Conservation (phyloP, 2,888 invertebrate genomes). For the Eilema griseolum region DNA sequence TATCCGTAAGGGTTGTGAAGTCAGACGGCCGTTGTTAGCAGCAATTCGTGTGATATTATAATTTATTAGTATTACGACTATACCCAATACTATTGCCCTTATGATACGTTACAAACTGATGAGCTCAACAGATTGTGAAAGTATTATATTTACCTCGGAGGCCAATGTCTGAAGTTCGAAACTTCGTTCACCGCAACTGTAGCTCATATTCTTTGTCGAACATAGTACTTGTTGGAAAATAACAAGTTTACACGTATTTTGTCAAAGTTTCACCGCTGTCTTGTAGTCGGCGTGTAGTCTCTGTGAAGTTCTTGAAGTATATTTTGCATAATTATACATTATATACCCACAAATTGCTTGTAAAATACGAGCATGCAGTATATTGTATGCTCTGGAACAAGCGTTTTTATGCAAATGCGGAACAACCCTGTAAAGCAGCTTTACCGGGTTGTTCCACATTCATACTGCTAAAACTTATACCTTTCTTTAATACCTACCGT, state of each 20-base stretch:
- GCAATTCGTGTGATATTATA: not conserved
- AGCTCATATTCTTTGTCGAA: not conserved
- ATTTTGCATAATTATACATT: conserved; percentile 16
- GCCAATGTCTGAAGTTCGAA: not conserved
- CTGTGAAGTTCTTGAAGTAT: conserved; percentile 12
- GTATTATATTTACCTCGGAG: not conserved
- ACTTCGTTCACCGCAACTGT: conserved; percentile 3
- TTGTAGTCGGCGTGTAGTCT: conserved; percentile 12
- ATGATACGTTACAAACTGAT: not conserved
- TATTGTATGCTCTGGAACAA: not conserved
- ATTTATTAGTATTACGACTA: too few species aligned
- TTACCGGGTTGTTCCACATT: too few species aligned
- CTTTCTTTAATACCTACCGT: too few species aligned
- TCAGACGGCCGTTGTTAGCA: too few species aligned
- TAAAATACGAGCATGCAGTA: not conserved
- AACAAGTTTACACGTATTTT: conserved; percentile 22
- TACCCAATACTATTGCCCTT: too few species aligned
- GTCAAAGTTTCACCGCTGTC: conserved; percentile 16
- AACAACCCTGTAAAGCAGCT: not conserved
- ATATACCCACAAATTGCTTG: not conserved
- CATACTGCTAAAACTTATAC: not conserved
- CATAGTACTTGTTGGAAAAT: conserved; percentile 10
- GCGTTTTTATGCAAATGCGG: too few species aligned
- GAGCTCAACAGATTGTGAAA: not conserved
- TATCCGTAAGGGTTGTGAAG: too few species aligned